These are phyloP conservation scores for Bolinopsis microptera DNA, from an alignment of 37 sponge, comb jelly and placozoan genomes.

Conservation along the genomic window DNA sequence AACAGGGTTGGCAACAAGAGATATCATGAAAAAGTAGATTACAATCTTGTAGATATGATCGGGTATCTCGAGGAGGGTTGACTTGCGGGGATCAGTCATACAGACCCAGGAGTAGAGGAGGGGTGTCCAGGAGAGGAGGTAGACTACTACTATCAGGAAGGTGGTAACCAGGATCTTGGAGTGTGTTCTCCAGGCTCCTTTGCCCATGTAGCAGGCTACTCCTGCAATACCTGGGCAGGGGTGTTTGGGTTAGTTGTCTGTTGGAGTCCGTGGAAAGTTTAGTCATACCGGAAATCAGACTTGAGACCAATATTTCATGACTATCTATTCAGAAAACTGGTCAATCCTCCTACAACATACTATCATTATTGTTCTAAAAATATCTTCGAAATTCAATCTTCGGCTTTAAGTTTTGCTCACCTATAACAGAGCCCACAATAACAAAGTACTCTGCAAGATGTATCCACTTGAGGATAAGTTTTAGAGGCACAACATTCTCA, in stretches of 20 bases:
- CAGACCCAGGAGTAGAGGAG: conserved; percentile 19
- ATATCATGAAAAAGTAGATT: not conserved
- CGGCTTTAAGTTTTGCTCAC: not conserved
- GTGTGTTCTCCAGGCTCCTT: not conserved
- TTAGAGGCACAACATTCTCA: not conserved
- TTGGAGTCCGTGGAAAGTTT: not conserved
- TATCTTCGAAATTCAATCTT: not conserved
- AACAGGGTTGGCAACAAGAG: not conserved
- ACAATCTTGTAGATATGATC: not conserved
- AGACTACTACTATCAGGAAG: not conserved
- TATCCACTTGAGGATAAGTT: conserved; percentile 27
- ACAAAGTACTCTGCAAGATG: not conserved
- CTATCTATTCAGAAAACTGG: no score
- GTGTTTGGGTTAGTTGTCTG: not conserved
- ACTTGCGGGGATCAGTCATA: conserved; percentile 29
- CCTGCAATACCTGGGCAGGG: not conserved
- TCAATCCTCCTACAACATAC: no score
- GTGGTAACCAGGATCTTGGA: conserved; percentile 2
- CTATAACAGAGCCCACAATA: not conserved
- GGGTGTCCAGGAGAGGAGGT: conserved; percentile 46
- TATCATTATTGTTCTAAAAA: not conserved
- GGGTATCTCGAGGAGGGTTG: conserved; percentile 13
- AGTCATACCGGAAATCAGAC: no score
- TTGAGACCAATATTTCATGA: no score
- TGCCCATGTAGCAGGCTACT: not conserved